These are phyloP conservation scores for Gallinago jamesoni DNA, from an alignment of 2,113 vertebrate species.

Conservation along the genomic window DNA sequence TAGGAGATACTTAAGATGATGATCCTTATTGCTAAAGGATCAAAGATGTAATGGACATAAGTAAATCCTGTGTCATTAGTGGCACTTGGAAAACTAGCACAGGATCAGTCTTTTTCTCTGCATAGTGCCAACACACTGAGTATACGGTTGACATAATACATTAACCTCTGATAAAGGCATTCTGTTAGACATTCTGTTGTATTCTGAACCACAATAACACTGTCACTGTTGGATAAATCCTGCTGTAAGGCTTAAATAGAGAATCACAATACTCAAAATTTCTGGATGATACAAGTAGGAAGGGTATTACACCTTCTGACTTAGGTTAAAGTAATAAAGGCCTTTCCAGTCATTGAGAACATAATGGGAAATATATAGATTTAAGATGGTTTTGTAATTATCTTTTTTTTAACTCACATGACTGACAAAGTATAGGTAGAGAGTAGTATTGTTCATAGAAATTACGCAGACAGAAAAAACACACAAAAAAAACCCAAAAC, in stretches of 20 bases:
- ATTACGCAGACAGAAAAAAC: not conserved
- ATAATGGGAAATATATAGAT: not conserved
- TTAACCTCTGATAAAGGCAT: not conserved
- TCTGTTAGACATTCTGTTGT: not conserved
- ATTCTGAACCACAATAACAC: not conserved
- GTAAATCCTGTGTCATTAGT: not conserved
- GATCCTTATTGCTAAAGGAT: not conserved
- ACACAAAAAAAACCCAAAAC: too few species aligned
- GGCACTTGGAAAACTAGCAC: not conserved
- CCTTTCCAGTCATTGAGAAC: not conserved
- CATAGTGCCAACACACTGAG: not conserved
- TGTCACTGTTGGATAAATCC: not conserved
- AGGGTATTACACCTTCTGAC: not conserved
- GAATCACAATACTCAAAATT: not conserved
- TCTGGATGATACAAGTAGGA: not conserved
- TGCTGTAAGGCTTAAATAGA: not conserved
- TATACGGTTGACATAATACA: rapidly evolving
- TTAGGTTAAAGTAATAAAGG: not conserved
- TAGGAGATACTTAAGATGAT: not conserved
- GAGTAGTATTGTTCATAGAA: not conserved
- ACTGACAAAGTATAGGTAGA: not conserved
- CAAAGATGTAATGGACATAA: not conserved
- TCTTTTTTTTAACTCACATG: not conserved
- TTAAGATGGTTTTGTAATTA: not conserved
- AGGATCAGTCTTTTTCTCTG: not conserved